Base-by-base conservation (phyloP, 2,797 vertebrate species). In the Chaetophractus vellerosus region DNA sequence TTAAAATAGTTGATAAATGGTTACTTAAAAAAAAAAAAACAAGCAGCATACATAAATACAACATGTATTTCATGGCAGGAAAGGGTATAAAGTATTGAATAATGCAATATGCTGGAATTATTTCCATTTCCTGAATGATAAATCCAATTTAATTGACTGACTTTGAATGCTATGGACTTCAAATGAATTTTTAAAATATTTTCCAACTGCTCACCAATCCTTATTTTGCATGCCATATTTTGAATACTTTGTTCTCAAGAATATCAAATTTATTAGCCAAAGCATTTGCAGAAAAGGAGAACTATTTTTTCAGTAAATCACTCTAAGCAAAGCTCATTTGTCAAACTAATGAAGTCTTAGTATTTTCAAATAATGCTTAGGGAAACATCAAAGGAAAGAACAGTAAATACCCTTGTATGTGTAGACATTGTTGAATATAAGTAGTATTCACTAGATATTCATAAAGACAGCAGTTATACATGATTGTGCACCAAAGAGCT, bases 111-210 rank as follows among this genome's bases (percentile, higher is more conserved):
- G 5, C 1, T 93, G 72, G 89, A 96, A 97, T 95, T 95, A 87
- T 71, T 96, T 97, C 57, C n/a, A 87, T 71, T 98, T 97, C 81
- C 83, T 94, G 91, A 98, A 96, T 87, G 88, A 97, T 87, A 97
- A 98, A 98, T 97, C 5, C 24, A 91, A 91, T 98, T 97, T 98
- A 98, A 97, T 97, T 97, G 96, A 74, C 71, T 88, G 87, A 93
- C 86, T 97, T 91, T 75, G 66, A 23, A 93, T 96, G 84, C 83
- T 93, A 48, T 83, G 91, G 81, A 93, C 55, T 96, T 88, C 94
- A 79, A 92, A 50, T 96, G 83, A 90, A 82, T 89, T 97, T 97
- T 94, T 80, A 57, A 91, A 91, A 95, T 87, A 93, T 95, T 61
- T 83, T 95, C 45, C 64, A 87, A 85, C 88, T 96, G 87, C 50